Evolutionary conservation across 2,113 vertebrate species (phyloP).

Genomic region (Coptodon rendalli): DNA sequence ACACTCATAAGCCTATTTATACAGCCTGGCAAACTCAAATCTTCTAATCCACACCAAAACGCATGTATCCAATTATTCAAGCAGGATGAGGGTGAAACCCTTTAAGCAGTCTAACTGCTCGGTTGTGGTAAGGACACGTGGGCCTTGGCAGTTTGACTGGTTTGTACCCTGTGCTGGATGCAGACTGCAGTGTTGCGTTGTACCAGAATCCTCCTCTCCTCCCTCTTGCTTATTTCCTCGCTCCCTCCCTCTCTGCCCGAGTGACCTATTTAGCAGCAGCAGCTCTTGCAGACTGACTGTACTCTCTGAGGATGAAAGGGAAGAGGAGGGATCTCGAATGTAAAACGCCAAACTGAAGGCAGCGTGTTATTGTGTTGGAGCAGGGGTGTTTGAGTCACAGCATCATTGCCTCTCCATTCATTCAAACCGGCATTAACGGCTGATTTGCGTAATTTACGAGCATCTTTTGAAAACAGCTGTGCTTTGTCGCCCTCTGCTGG

Average conservation of each 20-base stretch:
- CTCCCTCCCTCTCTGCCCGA: conserved; percentile 44
- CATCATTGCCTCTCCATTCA: not conserved
- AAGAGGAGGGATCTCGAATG: conserved; percentile 10
- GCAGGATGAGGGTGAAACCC: not conserved
- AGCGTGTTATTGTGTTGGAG: conserved; percentile 6
- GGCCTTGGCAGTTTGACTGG: not conserved
- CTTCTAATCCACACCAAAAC: conserved; percentile 2
- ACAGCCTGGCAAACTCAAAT: conserved; percentile 1
- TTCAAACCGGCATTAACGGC: not conserved
- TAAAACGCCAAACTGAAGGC: conserved; percentile 1
- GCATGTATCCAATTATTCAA: conserved; percentile 19
- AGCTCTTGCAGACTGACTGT: conserved; percentile 33
- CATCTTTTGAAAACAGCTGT: not conserved
- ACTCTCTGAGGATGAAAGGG: not conserved
- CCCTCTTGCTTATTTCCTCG: not conserved
- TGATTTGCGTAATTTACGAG: not conserved
- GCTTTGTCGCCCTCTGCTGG: conserved; percentile 56
- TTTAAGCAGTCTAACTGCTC: not conserved
- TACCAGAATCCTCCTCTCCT: conserved; percentile 30
- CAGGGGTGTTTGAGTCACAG: not conserved
- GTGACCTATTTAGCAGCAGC: conserved; percentile 70
- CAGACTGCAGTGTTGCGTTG: conserved; percentile 23
- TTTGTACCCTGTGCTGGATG: not conserved
- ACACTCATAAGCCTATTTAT: not conserved
- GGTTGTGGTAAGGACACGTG: not conserved